Conservation (phyloP, 1,140 invertebrate species). For the Drosophila kohkoa region DNA sequence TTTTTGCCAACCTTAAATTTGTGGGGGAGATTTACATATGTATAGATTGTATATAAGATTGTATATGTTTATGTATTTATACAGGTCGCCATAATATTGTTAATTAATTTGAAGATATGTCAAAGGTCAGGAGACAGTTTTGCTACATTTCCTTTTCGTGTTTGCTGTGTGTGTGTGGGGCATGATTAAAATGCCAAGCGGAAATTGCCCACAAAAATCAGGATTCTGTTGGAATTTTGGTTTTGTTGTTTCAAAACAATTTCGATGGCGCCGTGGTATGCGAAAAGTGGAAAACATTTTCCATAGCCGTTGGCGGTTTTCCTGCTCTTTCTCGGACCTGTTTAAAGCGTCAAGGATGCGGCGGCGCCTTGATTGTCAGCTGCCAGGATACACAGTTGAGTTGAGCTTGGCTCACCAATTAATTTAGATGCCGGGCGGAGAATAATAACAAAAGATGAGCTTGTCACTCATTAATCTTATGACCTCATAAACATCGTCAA, state of each 20-base stretch:
- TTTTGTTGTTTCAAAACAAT: constrained; percentile 21
- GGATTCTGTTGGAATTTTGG: constrained; percentile 8
- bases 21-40: neutral
- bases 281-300: constrained; percentile 22
- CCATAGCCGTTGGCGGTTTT: constrained; percentile 2
- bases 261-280: constrained; percentile 17
- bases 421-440: constrained; percentile 63
- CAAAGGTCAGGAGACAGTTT: neutral
- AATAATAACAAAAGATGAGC: constrained; percentile 73
- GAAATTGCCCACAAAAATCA: constrained; percentile 33
- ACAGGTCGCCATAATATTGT: neutral
- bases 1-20: neutral
- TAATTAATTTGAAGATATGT: constrained; percentile 16
- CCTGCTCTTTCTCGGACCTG: neutral
- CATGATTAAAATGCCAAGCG: constrained; percentile 15
- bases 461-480: constrained; percentile 76
- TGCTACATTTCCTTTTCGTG: neutral
- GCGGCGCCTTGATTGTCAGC: constrained; percentile 25
- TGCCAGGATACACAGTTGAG: no score
- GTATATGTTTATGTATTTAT: neutral
- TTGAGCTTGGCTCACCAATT: constrained; percentile 46
- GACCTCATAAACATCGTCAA: constrained; percentile 57
- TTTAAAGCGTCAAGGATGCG: constrained; percentile 23
- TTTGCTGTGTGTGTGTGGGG: no score
- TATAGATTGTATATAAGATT: neutral